Evolutionary conservation across 2,888 invertebrate genomes (phyloP), one percentile per base, ranked within the genome.

Genomic region (Hydraecia micacea): DNA sequence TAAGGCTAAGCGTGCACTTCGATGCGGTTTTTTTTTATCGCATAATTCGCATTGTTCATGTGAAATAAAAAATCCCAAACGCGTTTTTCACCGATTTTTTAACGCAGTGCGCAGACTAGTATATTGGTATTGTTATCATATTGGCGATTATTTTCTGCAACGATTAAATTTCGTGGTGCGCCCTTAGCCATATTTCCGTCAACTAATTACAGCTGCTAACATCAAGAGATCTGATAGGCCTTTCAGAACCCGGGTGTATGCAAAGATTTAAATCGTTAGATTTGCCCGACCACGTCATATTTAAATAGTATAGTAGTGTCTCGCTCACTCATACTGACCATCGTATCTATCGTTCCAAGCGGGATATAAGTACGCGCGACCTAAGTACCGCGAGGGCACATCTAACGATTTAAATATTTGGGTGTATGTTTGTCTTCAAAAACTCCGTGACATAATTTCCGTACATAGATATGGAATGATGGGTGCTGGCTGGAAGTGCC

Each of bases 401-500:
- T 62, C 60, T 36, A 60, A n/a, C 36, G 18, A n/a, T 62, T 36
- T 39, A n/a, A 70, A 62, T 70, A 11, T 70, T 62, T 62, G 21
- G 11, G 11, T 36, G 28, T 21, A 32, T 46, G n/a, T 70, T 46
- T 60, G 55, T 55, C 21, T 80, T 68, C 39, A 52, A 63, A 80
- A 18, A 58, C 25, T 74, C 36, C 18, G 36, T 71, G 63, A 68
- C 70, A 63, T 82, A 65, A 70, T 77, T 52, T 80, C 63, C 65
- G 58, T 75, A 68, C 58, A 70, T 62, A 71, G 67, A 62, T 62
- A 77, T 79, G 67, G 66, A 65, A 78, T 63, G 72, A 42, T 71
- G 79, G 49, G 79, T 83, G 81, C 72, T 84, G 74, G 79, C 76
- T 87, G 85, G 90, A 87, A 81, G 88, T 89, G 92, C 85, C 92